Evolutionary conservation across 2,797 vertebrate genomes (phyloP), one percentile per base, ranked within the genome.

Genomic region (Clamator glandarius): DNA sequence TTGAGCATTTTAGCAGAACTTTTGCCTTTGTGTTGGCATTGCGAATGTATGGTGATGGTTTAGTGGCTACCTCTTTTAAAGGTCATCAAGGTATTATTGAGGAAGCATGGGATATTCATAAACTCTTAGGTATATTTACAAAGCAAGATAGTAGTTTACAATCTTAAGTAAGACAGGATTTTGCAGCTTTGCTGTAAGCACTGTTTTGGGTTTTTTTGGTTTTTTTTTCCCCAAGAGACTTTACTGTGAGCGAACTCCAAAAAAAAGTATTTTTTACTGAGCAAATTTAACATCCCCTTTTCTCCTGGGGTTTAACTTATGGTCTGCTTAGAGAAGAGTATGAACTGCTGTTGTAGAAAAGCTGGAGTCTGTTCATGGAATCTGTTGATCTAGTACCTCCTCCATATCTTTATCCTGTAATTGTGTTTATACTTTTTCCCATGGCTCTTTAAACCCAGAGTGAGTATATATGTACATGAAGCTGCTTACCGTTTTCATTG

Each of bases 51-150:
- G 29, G 24, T 87, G 42, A 41, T 62, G 31, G 59, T 85, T 70
- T 92, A 79, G 66, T 64, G 89, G 73, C 89, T 90, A 89, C 84
- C 92, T 95, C 92, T 79, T 35, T 81, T 88, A 77, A 79, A 93
- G 82, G 33, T 88, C 54, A 31, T 55, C 59, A 79, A 93, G 57
- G 52, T 93, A 31, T 87, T 91, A 64, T 3, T 87, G 28, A 58
- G 39, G 91, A 85, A 91, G 51, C 2, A 3, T 85, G 57, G 78
- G 41, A 55, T 94, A 73, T 68, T 77, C 55, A 39, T 92, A 76
- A 79, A 33, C 41, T 85, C 14, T 48, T 78, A 89, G n/a, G 36
- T 67, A 54, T 52, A 57, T 84, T 76, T 82, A 76, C 33, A 73
- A 87, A 85, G 42, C 52, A 88, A 81, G 41, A 20, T 11, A 57